Base-by-base conservation (phyloP, 1,140 invertebrate genomes). In the Uloborus diversus region DNA sequence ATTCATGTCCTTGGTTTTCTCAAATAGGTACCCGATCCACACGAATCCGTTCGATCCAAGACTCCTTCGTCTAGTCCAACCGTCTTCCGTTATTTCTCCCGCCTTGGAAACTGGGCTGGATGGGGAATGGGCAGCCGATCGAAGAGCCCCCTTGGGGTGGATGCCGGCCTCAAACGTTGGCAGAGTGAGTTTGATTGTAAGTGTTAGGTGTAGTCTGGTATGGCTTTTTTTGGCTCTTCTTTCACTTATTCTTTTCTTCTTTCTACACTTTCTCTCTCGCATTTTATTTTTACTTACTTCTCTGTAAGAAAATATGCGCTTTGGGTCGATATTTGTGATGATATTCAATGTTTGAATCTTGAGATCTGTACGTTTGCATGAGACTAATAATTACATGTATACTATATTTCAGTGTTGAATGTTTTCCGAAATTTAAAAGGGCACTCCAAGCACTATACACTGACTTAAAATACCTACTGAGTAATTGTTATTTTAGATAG, bases 1-100 rank as follows among this genome's bases (percentile, higher is more conserved):
- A n/a, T n/a, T n/a, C n/a, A n/a, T n/a, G n/a, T n/a, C n/a, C n/a
- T n/a, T n/a, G n/a, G n/a, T n/a, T n/a, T n/a, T n/a, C n/a, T n/a
- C n/a, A n/a, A n/a, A 28, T 94, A 96, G 89, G 94, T 95, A 81
- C 93, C 91, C 5, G 90, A 92, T 81, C 89, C 91, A 3, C 71
- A 83, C 81, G 91, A 91, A 85, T 89, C 88, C 70, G 90, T 90
- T 61, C 89, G 91, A 84, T 94, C 94, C 80, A 96, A 96, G 89
- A 96, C 94, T 85, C 94, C 96, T 35, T 94, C 95, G 2, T 95
- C 94, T 82, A 96, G 94, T 35, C 95, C 95, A n/a, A 96, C 96
- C 93, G 94, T 96, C 80, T 95, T 95, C 86, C 89, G 95, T 33
- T 94, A 94, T 2, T 96, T 97, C 85, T 94, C 93, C 4, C 89